phyloP scores from a whole-genome alignment of 2,888 invertebrate genomes.

The Melolontha melolontha region DNA sequence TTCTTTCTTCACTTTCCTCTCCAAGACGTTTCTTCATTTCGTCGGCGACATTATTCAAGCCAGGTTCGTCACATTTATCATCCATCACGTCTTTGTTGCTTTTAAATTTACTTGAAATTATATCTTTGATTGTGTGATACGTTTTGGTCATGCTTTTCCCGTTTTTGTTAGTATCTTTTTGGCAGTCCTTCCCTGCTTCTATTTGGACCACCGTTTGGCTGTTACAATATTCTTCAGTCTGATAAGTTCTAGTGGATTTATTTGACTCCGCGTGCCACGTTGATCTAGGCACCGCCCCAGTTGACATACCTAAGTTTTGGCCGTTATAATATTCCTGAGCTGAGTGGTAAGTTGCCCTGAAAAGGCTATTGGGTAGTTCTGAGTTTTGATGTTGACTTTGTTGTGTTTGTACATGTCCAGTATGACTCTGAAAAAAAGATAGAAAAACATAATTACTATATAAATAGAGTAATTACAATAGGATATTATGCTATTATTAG shows the following conservation, averaged over 20 bases:
- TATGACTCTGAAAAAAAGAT: slow-evolving; percentile 59
- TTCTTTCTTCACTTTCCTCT: slow-evolving; percentile 66
- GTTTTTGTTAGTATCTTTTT: slow-evolving; percentile 69
- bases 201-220: slow-evolving; percentile 71
- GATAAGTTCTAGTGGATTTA: slow-evolving; percentile 56
- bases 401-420: slow-evolving; percentile 66
- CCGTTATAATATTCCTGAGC: slow-evolving; percentile 66
- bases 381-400: slow-evolving; percentile 63
- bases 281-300: slow-evolving; percentile 62
- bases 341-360: slow-evolving; percentile 69
- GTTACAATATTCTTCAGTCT: slow-evolving; percentile 57
- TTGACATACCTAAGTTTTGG: slow-evolving; percentile 55
- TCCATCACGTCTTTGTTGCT: slow-evolving; percentile 72
- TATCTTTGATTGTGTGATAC: slow-evolving; percentile 85
- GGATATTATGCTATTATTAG: no score
- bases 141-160: slow-evolving; percentile 81
- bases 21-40: slow-evolving; percentile 66
- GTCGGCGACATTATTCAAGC: slow-evolving; percentile 74
- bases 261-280: slow-evolving; percentile 59
- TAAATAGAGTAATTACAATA: no score
- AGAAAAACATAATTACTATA: slow-evolving; percentile 1
- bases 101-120: slow-evolving; percentile 84
- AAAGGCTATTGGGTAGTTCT: slow-evolving; percentile 66
- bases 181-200: slow-evolving; percentile 71
- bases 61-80: slow-evolving; percentile 70